phyloP scores from a whole-genome alignment of 2,797 vertebrate species.

The Peromyscus eremicus region DNA sequence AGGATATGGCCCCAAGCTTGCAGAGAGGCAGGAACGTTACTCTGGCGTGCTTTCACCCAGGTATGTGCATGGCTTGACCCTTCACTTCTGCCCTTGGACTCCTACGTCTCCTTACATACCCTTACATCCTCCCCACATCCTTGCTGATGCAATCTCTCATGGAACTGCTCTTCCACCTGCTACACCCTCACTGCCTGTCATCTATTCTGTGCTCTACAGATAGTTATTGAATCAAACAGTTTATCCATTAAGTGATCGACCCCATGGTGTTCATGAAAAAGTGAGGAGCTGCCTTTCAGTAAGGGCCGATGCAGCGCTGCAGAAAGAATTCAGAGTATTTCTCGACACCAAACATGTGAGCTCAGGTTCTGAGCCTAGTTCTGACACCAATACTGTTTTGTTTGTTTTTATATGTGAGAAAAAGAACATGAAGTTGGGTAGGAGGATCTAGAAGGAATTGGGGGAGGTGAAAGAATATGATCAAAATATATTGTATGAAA shows the following conservation, averaged over 20 bases:
- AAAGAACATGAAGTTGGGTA: neutral
- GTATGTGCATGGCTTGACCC: neutral
- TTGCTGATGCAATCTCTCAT: neutral
- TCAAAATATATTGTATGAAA: neutral
- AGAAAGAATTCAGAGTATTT: constrained; percentile 16
- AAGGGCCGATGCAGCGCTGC: neutral
- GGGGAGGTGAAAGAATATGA: neutral
- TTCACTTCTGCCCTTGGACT: neutral
- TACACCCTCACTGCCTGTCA: neutral
- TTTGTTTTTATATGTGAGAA: neutral
- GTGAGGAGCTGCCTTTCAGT: neutral
- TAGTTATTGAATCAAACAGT: constrained; percentile 14
- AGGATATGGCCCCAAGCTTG: no score
- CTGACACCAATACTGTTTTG: neutral
- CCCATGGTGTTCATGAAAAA: neutral
- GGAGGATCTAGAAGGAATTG: neutral
- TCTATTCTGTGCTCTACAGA: neutral
- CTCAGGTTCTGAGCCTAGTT: neutral
- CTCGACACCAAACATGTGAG: neutral
- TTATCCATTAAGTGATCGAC: neutral
- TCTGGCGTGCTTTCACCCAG: neutral
- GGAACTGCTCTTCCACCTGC: neutral
- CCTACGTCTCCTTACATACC: neutral
- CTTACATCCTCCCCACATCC: no score
- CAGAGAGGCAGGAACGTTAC: neutral